Percentiles rank a stretch among this genome's conserved stretches.
These are phyloP conservation scores for Drosophila sulfurigaster DNA, from an alignment of 1,140 invertebrate species.

Conservation along the genomic window DNA sequence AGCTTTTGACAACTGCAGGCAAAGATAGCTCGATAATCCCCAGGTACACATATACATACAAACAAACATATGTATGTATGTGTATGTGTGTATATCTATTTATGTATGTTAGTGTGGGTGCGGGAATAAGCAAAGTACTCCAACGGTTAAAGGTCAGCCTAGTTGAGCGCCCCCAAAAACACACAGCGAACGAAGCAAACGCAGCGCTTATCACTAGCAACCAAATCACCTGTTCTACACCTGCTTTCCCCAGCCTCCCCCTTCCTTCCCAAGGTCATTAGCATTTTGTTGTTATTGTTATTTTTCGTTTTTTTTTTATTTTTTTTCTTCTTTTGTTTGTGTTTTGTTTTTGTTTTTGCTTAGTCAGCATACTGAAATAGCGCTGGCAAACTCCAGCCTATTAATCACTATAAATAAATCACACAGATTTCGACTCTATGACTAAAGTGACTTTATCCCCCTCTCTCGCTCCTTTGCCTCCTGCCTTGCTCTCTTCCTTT, in stretches of 20 bases:
- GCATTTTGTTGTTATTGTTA: background rate
- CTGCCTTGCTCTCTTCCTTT: background rate
- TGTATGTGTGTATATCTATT: constrained; percentile 6
- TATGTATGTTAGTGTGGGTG: constrained; percentile 1
- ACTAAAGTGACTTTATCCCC: constrained; percentile 19
- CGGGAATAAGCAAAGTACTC: constrained; percentile 1
- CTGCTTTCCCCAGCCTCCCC: no score
- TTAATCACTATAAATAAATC: constrained; percentile 31
- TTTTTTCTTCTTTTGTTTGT: background rate
- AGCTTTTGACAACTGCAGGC: constrained; percentile 10
- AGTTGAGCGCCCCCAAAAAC: constrained; percentile 7
- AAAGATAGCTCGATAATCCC: constrained; percentile 21
- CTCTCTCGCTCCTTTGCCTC: background rate
- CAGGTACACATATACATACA: constrained; percentile 5
- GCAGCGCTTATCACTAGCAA: background rate
- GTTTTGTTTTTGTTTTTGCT: background rate
- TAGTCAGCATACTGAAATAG: constrained; percentile 20
- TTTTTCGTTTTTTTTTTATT: background rate
- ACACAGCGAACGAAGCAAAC: background rate
- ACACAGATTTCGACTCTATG: constrained; percentile 16
- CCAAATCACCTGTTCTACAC: constrained; percentile 1
- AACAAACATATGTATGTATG: constrained; percentile 6
- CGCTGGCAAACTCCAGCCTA: constrained; percentile 19
- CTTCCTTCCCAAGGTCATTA: constrained; percentile 1
- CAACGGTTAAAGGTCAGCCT: constrained; percentile 25